Conservation (phyloP, 1,140 invertebrate species). For the Zaprionus gabonicus region DNA sequence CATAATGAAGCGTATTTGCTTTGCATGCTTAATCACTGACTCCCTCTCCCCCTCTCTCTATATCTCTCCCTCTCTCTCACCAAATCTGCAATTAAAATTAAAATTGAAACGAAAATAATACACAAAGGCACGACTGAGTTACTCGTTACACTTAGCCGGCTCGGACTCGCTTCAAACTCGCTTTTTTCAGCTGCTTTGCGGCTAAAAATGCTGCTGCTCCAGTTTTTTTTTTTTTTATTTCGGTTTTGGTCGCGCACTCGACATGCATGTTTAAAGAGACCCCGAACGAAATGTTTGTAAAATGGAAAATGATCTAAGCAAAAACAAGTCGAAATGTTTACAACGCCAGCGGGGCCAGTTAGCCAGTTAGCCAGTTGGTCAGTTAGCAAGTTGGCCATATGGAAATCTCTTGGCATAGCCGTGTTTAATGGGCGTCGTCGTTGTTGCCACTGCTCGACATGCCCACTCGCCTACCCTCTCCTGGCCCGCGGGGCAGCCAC, state of each 20-base stretch:
- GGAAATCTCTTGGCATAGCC: neutral
- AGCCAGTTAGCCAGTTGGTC: neutral
- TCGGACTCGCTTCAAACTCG: slow-evolving; percentile 19
- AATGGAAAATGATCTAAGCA: slow-evolving; percentile 55
- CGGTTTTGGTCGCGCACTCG: slow-evolving; percentile 44
- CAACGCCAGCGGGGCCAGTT: slow-evolving; percentile 29
- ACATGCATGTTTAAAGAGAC: slow-evolving; percentile 62
- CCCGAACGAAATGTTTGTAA: slow-evolving; percentile 49
- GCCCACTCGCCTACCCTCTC: neutral
- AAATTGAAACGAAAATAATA: slow-evolving; percentile 68
- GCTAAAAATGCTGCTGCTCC: slow-evolving; percentile 65
- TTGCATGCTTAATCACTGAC: slow-evolving; percentile 67
- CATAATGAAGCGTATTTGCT: slow-evolving; percentile 77
- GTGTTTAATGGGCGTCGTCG: neutral
- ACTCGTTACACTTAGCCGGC: slow-evolving; percentile 10
- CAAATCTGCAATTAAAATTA: slow-evolving; percentile 80
- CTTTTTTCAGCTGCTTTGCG: slow-evolving; percentile 34
- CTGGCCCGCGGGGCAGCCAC: neutral
- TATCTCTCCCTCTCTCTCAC: neutral
- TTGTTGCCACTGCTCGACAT: neutral
- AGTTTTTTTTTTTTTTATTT: slow-evolving; percentile 41
- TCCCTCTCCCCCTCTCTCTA: neutral
- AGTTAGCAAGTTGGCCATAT: slow-evolving; percentile 4
- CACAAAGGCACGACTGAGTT: slow-evolving; percentile 54
- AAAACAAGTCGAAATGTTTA: slow-evolving; percentile 67